phyloP scores from a whole-genome alignment of 2,797 vertebrate genomes.

The Halcyon smyrnensis region DNA sequence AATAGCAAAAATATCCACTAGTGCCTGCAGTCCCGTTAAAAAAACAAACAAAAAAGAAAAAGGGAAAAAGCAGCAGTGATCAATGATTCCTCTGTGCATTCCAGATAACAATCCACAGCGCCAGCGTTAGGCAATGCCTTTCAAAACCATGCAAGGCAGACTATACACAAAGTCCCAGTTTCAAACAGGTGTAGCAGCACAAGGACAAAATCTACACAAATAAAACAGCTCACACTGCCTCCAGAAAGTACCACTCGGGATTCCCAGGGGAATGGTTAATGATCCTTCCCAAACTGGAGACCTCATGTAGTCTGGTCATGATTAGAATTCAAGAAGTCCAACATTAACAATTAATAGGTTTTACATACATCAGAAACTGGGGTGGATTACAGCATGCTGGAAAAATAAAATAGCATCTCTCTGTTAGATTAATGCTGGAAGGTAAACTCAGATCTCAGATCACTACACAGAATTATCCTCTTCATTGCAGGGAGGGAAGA shows the following conservation, averaged over 20 bases:
- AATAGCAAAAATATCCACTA: constrained; percentile 42
- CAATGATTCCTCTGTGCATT: constrained; percentile 39
- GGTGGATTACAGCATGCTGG: constrained; percentile 63
- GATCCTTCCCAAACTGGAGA: constrained; percentile 71
- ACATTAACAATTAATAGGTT: constrained; percentile 78
- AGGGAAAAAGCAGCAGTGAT: neutral
- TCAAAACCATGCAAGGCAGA: neutral
- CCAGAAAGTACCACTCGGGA: constrained; percentile 62
- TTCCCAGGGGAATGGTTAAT: constrained; percentile 70
- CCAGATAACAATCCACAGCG: constrained; percentile 61
- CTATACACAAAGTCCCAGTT: constrained; percentile 13
- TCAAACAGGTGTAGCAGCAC: constrained; percentile 46
- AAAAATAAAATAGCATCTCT: constrained; percentile 63
- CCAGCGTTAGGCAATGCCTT: constrained; percentile 28
- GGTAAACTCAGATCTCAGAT: constrained; percentile 66
- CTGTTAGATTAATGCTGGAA: constrained; percentile 12
- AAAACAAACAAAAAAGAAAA: neutral
- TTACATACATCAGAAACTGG: constrained; percentile 64
- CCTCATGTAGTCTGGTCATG: constrained; percentile 11
- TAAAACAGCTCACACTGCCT: constrained; percentile 48
- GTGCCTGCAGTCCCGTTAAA: constrained; percentile 7
- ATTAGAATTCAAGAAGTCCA: constrained; percentile 74
- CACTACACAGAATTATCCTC: constrained; percentile 15
- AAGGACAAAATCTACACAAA: constrained; percentile 59
- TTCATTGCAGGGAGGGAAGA: neutral